These are phyloP conservation scores for Rynchops niger DNA, from an alignment of 2,113 vertebrate genomes.

Conservation along the genomic window DNA sequence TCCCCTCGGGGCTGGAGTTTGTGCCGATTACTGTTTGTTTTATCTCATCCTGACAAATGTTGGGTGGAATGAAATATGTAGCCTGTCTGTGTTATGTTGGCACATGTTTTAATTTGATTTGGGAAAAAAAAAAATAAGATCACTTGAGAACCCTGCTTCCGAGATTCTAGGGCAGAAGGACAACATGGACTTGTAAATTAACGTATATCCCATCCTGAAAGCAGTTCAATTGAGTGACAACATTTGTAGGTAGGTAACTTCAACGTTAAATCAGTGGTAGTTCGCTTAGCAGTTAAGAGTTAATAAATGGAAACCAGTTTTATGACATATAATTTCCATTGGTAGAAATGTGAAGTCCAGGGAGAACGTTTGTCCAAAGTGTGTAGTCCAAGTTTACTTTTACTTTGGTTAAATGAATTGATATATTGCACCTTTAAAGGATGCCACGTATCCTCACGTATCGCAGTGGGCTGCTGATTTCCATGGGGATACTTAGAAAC, in stretches of 20 bases:
- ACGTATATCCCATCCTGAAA: not conserved
- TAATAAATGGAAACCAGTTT: not conserved
- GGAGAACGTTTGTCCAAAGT: not conserved
- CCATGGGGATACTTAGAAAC: not conserved
- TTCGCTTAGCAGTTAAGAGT: not conserved
- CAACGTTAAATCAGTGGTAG: not conserved
- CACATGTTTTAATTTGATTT: not conserved
- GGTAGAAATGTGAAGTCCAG: not conserved
- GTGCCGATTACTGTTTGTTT: not conserved
- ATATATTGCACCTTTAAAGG: not conserved
- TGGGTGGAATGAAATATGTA: not conserved
- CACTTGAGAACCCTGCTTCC: not conserved
- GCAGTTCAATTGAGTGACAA: not conserved
- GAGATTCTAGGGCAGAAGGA: not conserved
- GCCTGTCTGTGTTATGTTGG: not conserved
- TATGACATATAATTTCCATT: conserved; percentile 18
- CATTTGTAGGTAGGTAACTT: not conserved
- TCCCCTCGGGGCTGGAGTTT: not conserved
- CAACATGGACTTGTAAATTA: not conserved
- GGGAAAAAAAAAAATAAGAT: not conserved
- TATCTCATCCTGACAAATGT: not conserved
- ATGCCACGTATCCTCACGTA: not conserved
- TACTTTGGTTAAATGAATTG: not conserved
- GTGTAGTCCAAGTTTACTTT: not conserved
- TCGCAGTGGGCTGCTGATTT: not conserved